These are phyloP conservation scores for Tenebrio molitor DNA, from an alignment of 1,140 invertebrate genomes.

Conservation along the genomic window DNA sequence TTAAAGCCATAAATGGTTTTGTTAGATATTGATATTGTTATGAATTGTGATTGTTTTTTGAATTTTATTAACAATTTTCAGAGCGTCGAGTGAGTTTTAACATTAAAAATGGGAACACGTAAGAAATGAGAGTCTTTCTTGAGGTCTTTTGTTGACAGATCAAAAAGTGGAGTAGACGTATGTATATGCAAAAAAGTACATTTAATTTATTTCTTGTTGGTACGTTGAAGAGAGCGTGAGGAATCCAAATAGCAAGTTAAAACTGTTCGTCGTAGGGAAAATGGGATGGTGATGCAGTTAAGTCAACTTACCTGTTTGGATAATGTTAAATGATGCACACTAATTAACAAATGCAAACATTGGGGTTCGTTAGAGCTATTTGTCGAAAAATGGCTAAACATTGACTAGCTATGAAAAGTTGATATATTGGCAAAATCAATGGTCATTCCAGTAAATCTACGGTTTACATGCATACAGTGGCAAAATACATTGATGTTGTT, in stretches of 20 bases:
- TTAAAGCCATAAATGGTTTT: no score
- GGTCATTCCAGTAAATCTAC: conserved; percentile 33
- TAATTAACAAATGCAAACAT: conserved; percentile 34
- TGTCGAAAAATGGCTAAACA: conserved; percentile 32
- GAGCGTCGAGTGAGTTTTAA: no score
- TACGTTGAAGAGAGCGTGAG: not conserved
- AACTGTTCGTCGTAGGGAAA: not conserved
- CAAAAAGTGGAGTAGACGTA: no score
- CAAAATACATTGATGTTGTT: conserved; percentile 53
- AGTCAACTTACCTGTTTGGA: conserved; percentile 14
- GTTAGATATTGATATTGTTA: no score
- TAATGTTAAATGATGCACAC: conserved; percentile 28
- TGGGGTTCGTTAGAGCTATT: conserved; percentile 13
- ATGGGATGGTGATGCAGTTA: conserved; percentile 6
- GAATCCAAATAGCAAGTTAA: not conserved
- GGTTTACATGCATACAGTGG: conserved; percentile 52
- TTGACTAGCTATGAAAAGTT: conserved; percentile 29
- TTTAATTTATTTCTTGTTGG: not conserved
- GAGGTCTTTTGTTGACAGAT: not conserved
- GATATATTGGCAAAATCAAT: conserved; percentile 31
- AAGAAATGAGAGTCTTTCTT: not conserved
- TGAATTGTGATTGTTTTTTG: no score
- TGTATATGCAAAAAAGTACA: not conserved
- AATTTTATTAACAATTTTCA: no score
- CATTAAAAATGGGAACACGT: no score